These are phyloP conservation scores for Drosophila longiperda DNA, from an alignment of 2,888 invertebrate species.

Conservation along the genomic window DNA sequence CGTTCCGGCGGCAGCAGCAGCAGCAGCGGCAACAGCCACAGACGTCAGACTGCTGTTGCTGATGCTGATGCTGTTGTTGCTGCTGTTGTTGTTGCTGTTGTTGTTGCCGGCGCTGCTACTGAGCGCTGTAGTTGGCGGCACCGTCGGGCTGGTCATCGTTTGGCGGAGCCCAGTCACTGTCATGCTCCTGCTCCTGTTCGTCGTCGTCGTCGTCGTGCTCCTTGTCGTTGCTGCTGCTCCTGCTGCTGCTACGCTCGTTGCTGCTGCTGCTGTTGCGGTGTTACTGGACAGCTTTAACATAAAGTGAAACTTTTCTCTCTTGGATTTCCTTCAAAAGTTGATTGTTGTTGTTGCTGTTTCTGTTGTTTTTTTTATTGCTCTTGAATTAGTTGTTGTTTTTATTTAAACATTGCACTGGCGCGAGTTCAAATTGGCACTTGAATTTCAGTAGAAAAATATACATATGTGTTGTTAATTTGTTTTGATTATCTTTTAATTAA, in stretches of 20 bases:
- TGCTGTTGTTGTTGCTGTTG: constrained; percentile 51
- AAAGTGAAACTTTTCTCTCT: constrained; percentile 45
- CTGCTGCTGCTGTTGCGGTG: constrained; percentile 34
- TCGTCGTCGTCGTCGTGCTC: constrained; percentile 22
- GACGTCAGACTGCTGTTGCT: constrained; percentile 46
- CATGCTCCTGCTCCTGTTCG: constrained; percentile 82
- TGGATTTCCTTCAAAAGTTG: constrained; percentile 14
- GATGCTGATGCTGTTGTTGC: constrained; percentile 39
- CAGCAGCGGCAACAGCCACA: constrained; percentile 46
- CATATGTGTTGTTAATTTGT: constrained; percentile 76
- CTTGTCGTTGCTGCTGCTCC: constrained; percentile 38
- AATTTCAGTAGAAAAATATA: constrained; percentile 38
- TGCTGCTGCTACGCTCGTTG: constrained; percentile 33
- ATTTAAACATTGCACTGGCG: constrained; percentile 60
- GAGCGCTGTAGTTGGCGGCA: constrained; percentile 84
- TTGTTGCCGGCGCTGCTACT: constrained; percentile 54
- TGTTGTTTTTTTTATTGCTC: not conserved
- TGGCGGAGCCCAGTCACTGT: constrained; percentile 88
- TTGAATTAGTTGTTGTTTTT: constrained; percentile 28
- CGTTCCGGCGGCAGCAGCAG: constrained; percentile 42
- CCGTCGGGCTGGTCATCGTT: constrained; percentile 88
- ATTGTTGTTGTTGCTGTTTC: constrained; percentile 2
- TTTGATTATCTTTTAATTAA: constrained; percentile 81
- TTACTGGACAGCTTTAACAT: constrained; percentile 85
- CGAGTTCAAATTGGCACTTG: constrained; percentile 57